These are phyloP conservation scores for Spheniscus humboldti DNA, from an alignment of 2,797 vertebrate genomes.

Conservation along the genomic window DNA sequence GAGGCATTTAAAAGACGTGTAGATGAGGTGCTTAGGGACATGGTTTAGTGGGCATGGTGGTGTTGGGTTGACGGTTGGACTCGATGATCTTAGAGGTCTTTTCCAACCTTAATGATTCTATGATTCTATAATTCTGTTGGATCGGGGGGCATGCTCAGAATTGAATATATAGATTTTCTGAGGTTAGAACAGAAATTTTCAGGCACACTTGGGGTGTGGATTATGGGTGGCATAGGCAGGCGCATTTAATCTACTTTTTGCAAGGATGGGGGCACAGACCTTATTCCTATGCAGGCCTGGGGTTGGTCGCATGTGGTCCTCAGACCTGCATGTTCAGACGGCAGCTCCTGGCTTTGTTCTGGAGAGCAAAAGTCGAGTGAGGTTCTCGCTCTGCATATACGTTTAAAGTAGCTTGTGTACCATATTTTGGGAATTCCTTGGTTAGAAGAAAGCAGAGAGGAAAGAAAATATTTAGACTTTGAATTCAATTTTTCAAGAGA, in stretches of 20 bases:
- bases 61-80: too few species aligned
- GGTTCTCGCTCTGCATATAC: neutral
- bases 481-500: neutral
- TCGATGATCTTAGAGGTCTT: too few species aligned
- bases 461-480: neutral
- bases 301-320: rapidly evolving
- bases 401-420: neutral
- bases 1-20: too few species aligned
- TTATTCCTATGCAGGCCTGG: rapidly evolving
- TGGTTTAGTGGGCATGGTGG: too few species aligned
- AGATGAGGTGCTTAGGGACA: too few species aligned
- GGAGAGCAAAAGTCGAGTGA: neutral
- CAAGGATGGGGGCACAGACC: neutral
- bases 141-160: neutral
- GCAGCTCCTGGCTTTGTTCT: neutral
- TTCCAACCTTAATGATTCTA: too few species aligned
- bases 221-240: neutral
- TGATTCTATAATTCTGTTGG: too few species aligned
- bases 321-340: rapidly evolving
- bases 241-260: neutral
- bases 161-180: neutral
- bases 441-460: neutral
- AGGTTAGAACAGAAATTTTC: neutral
- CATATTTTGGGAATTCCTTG: neutral
- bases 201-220: neutral